These are phyloP conservation scores for Rhaphigaster nebulosa DNA, from an alignment of 2,888 invertebrate genomes.

Conservation along the genomic window DNA sequence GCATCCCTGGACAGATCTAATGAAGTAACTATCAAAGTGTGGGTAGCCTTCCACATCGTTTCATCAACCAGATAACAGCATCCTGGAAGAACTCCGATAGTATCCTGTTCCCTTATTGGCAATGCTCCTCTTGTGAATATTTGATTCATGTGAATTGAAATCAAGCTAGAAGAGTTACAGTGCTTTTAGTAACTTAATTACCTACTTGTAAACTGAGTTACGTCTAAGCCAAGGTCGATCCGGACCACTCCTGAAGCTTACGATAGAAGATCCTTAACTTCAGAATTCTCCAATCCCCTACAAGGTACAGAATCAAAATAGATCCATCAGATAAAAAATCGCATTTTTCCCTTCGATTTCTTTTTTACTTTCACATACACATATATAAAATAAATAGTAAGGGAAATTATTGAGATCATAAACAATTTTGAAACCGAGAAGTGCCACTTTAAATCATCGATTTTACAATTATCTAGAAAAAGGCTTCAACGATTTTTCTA, in stretches of 20 bases:
- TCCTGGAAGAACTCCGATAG: neutral
- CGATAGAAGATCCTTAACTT: neutral
- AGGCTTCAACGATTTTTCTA: too few relatives aligned
- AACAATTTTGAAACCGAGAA: too few relatives aligned
- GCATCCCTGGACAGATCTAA: too few relatives aligned
- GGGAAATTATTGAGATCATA: too few relatives aligned
- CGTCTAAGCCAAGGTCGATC: neutral
- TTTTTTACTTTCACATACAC: too few relatives aligned
- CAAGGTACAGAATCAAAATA: neutral
- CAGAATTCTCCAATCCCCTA: neutral
- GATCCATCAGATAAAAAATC: neutral
- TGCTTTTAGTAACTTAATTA: neutral
- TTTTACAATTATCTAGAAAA: too few relatives aligned
- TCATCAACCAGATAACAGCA: too few relatives aligned
- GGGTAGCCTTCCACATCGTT: too few relatives aligned
- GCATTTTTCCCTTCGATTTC: too few relatives aligned
- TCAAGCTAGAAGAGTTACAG: neutral
- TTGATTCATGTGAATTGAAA: conserved; percentile 13
- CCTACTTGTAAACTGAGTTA: neutral
- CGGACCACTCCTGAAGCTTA: neutral
- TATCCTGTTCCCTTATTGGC: neutral
- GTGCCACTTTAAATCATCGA: too few relatives aligned
- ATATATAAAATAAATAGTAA: too few relatives aligned
- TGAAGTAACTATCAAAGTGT: too few relatives aligned
- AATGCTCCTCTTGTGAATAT: neutral